These are phyloP conservation scores for Ophion obscuratus DNA, from an alignment of 2,888 invertebrate genomes.

Conservation along the genomic window DNA sequence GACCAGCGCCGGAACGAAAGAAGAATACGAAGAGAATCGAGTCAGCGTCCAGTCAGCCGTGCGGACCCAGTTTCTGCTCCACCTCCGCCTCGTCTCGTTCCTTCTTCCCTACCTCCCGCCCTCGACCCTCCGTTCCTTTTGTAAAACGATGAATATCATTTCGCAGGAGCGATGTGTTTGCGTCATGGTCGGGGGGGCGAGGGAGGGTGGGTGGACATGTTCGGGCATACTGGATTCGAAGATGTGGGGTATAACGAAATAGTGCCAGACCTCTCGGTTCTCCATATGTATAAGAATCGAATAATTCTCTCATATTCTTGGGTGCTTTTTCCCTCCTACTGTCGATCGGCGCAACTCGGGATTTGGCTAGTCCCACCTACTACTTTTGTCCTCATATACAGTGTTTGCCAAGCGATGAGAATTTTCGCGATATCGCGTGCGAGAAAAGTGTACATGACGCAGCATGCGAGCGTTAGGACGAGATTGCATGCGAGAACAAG, in stretches of 20 bases:
- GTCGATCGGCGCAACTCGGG: constrained; percentile 55
- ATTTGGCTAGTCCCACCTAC: constrained; percentile 62
- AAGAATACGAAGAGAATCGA: constrained; percentile 58
- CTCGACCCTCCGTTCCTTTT: constrained; percentile 63
- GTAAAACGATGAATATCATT: constrained; percentile 61
- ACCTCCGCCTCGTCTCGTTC: constrained; percentile 72
- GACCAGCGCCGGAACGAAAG: constrained; percentile 18
- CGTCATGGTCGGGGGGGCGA: background rate
- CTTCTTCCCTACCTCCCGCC: constrained; percentile 55
- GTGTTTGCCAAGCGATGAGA: constrained; percentile 28
- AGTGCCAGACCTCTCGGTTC: constrained; percentile 30
- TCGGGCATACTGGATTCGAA: constrained; percentile 19
- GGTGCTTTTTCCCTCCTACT: constrained; percentile 3
- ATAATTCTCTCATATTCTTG: constrained; percentile 68
- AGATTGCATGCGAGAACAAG: constrained; percentile 19
- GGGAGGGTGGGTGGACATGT: background rate
- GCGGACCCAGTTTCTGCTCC: constrained; percentile 69
- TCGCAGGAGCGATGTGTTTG: constrained; percentile 21
- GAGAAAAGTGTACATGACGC: background rate
- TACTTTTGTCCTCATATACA: constrained; percentile 52
- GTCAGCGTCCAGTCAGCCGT: constrained; percentile 67
- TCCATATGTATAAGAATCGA: constrained; percentile 54
- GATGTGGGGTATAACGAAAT: constrained; percentile 27
- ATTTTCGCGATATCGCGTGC: constrained; percentile 27
- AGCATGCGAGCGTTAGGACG: constrained; percentile 20